Evolutionary conservation across 2,797 vertebrate species (phyloP), one percentile per base, ranked within the genome.

Genomic region (Notoglanidium macrostoma): DNA sequence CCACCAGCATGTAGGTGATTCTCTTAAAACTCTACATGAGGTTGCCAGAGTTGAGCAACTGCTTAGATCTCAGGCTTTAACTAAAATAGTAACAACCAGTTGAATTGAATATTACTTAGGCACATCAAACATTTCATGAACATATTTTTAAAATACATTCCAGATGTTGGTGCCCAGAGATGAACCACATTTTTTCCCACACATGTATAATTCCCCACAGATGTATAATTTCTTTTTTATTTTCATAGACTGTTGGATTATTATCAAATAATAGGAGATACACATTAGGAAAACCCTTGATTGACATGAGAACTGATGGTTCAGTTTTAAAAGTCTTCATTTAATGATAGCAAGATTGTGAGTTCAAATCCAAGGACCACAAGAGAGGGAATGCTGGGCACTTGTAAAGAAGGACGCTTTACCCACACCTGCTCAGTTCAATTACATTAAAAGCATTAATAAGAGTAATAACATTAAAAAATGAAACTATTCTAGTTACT

Each of bases 11-110:
- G 68, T 54, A 79, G 80, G 55, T 86, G 86, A 29, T 57, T 29
- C n/a, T 55, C 35, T 55, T 55, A 35, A 21, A 29, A 44, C 57
- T 55, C 63, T 57, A 6, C 2, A 73, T 35, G 3, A 35, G 84
- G 84, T 85, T 85, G 84, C 84, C 84, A 85, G 80, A 51, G 21
- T 3, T 32, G 26, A 67, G 61, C 61, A 51, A 17, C 26, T 51
- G 80, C 44, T 32, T 11, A 51, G 8, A 46, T 26, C 15, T 67
- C 44, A 32, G 11, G 76, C 17, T 32, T 51, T 35, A 78, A 21
- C 29, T 8, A 55, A 76, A 76, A 51, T 11, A 35, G 29, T 17
- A 68, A 7, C 17, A 51, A 15, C 12, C 72, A 49, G 15, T 11
- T 35, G 51, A n/a, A 35, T 55, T 55, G 14, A 55, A 9, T 10